A percentile compares a stretch with the other conserved stretches of the same genome.
Evolutionary conservation across 2,888 invertebrate species (phyloP).

Genomic region (Frankliniella fusca): DNA sequence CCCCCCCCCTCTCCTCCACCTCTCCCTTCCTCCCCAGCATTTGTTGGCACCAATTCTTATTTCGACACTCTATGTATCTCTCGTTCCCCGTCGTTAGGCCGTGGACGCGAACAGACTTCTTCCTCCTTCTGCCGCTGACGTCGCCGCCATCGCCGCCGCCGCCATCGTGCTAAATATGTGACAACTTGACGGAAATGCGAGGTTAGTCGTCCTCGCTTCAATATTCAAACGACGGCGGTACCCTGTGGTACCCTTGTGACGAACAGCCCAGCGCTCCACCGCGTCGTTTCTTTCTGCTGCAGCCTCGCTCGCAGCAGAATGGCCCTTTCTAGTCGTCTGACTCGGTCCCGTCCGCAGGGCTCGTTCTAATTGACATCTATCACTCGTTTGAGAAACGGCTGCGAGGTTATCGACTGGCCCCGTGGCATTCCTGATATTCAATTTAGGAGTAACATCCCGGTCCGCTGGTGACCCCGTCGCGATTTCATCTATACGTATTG

Average conservation of each 20-base stretch:
- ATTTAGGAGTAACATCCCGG: neutral
- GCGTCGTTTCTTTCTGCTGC: no score
- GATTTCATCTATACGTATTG: neutral
- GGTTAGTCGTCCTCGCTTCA: no score
- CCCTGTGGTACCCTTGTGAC: no score
- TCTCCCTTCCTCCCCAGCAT: neutral
- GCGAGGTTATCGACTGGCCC: neutral
- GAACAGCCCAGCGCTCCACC: neutral
- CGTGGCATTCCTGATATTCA: neutral
- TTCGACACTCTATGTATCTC: no score
- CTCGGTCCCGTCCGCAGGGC: neutral
- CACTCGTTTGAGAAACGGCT: neutral
- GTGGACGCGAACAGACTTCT: no score
- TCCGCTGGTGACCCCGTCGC: neutral
- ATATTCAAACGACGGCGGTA: no score
- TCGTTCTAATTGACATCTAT: neutral
- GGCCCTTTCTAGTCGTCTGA: neutral
- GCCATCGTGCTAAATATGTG: no score
- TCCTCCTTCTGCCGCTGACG: no score
- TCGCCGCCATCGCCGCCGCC: no score
- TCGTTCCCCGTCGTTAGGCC: no score
- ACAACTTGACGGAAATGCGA: no score
- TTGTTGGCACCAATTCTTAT: neutral
- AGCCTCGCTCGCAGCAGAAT: neutral
- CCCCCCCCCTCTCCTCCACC: no score